Evolutionary conservation across 1,140 invertebrate species (phyloP).

Genomic region (Asobara japonica): DNA sequence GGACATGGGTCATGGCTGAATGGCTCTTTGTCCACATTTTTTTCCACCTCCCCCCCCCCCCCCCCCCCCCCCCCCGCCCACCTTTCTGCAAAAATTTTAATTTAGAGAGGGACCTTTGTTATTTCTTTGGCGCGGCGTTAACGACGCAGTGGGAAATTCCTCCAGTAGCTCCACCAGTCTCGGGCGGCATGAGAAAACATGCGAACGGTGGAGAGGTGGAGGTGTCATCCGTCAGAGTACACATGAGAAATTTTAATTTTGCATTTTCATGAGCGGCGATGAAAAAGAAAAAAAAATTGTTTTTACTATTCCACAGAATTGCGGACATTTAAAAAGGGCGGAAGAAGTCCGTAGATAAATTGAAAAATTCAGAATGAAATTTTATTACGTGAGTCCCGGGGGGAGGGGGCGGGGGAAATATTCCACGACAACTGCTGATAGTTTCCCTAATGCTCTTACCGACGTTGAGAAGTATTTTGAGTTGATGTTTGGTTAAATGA

Average conservation of each 20-base stretch:
- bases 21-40: slow-evolving; percentile 9
- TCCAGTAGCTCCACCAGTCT: background rate
- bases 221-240: background rate
- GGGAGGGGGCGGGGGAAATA: no score
- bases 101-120: background rate
- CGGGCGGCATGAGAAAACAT: slow-evolving; percentile 1
- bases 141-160: slow-evolving; percentile 13
- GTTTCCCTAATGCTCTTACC: no score
- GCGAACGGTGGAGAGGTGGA: background rate
- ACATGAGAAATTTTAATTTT: slow-evolving; percentile 12
- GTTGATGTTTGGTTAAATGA: no score
- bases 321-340: background rate
- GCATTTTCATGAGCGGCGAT: background rate
- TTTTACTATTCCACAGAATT: background rate
- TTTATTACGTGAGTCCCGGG: background rate
- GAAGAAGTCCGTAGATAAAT: background rate
- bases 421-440: no score
- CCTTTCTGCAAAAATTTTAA: background rate
- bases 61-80: no score
- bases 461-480: no score
- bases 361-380: background rate
- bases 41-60: no score
- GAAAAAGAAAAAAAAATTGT: background rate
- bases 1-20: slow-evolving; percentile 10
- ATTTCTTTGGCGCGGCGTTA: background rate